Evolutionary conservation across 2,797 vertebrate genomes (phyloP), one percentile per base, ranked within the genome.

Genomic region (Muscicapa comitata): DNA sequence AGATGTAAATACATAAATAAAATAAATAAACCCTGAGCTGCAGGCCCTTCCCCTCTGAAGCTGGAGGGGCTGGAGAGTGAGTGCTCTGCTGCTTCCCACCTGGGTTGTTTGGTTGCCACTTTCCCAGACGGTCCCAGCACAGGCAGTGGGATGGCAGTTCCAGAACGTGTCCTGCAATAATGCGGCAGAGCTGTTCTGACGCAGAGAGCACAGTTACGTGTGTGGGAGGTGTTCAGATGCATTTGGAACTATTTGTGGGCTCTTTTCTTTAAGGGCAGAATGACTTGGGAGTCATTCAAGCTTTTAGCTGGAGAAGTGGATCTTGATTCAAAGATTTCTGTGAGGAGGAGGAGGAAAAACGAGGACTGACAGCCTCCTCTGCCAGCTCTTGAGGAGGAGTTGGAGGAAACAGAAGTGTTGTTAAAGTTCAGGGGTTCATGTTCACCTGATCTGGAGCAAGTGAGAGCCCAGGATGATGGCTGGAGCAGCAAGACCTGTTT

Each of bases 171-270:
- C 89, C 78, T 83, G 85, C 6, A 47, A 25, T 74, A 38, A 37
- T 51, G 89, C 75, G 1, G 79, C 94, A 91, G 87, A 92, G 42
- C 88, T 38, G 81, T 8, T 31, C 26, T 80, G 90, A 89, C 9
- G 75, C 89, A 89, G 81, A 31, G 75, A 66, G 72, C 6, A 9
- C 71, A 35, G 85, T 38, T 17, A 20, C 17, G 78, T 63, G 87
- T 86, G 90, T 83, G 43, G 96, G 94, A 96, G 90, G 91, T 80
- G 91, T 77, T 89, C 68, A 40, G 85, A 76, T 94, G 75, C 85
- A n/a, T 83, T 92, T 42, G 57, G 71, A 91, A 80, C 78, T 86
- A 59, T 92, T 93, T 74, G 91, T 83, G 82, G 90, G 72, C 85
- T 83, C 91, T 94, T 82, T 71, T 83, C 91, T 94, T 82, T 71